A percentile compares a stretch with the other conserved stretches of the same genome.
Conservation (phyloP, 2,888 invertebrate species). For the Erannis defoliaria region DNA sequence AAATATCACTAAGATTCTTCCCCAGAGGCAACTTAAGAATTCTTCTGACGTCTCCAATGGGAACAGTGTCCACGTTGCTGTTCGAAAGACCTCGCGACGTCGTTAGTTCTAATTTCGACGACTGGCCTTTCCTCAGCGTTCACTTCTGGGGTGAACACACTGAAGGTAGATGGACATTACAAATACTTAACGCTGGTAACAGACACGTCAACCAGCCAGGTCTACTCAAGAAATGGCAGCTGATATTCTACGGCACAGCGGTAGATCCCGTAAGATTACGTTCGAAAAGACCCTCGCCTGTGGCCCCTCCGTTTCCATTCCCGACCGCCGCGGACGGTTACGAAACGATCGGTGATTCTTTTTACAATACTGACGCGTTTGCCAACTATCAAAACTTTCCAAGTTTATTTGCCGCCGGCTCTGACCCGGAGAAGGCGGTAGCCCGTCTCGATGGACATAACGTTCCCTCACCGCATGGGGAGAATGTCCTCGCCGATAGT, state of each 20-base stretch:
- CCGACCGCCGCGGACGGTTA: conserved; percentile 89
- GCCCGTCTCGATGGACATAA: conserved; percentile 89
- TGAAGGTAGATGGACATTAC: conserved; percentile 95
- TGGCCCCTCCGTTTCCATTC: conserved; percentile 87
- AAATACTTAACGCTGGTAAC: conserved; percentile 91
- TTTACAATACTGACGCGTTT: conserved; percentile 90
- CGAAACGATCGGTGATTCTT: conserved; percentile 87
- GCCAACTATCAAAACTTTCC: conserved; percentile 92
- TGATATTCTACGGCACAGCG: conserved; percentile 98
- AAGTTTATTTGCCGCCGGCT: conserved; percentile 92
- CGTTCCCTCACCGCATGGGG: conserved; percentile 87
- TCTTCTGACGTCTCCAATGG: conserved; percentile 96
- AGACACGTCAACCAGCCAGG: conserved; percentile 94
- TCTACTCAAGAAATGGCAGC: conserved; percentile 97
- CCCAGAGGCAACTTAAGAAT: conserved; percentile 97
- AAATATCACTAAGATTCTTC: conserved; percentile 95
- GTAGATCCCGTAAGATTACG: conserved; percentile 93
- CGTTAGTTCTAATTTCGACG: conserved; percentile 96
- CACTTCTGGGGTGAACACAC: conserved; percentile 99
- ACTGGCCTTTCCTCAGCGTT: conserved; percentile 99
- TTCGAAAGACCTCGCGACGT: conserved; percentile 97
- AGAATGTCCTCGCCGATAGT: conserved; percentile 87
- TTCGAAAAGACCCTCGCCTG: conserved; percentile 82
- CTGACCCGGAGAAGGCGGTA: conserved; percentile 91
- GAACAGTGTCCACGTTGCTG: conserved; percentile 96